Evolutionary conservation across 2,888 invertebrate genomes (phyloP).

Genomic region (Crematogaster levior): DNA sequence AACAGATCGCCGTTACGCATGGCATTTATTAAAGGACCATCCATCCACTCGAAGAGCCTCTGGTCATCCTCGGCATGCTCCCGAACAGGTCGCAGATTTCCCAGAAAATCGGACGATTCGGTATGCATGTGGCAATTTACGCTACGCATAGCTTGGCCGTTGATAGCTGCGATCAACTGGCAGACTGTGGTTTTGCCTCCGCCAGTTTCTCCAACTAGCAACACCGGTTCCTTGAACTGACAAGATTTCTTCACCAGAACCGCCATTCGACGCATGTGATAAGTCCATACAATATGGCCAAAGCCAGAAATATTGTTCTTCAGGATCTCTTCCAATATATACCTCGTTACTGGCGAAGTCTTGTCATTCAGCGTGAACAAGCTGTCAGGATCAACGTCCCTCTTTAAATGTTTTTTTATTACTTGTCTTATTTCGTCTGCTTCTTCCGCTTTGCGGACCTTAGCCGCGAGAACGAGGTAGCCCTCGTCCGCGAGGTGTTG

Average conservation of each 20-base stretch:
- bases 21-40: slow-evolving; percentile 97
- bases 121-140: slow-evolving; percentile 99
- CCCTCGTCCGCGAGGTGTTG: slow-evolving; percentile 99
- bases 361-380: slow-evolving; percentile 90
- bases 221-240: slow-evolving; percentile 96
- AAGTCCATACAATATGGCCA: slow-evolving; percentile 97
- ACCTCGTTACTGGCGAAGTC: slow-evolving; percentile 92
- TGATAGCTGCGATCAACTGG: slow-evolving; percentile 93
- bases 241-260: slow-evolving; percentile 94
- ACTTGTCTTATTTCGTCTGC: slow-evolving; percentile 92
- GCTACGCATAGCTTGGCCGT: slow-evolving; percentile 89
- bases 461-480: slow-evolving; percentile 96
- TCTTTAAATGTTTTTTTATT: slow-evolving; percentile 92
- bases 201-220: slow-evolving; percentile 99
- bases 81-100: slow-evolving; percentile 96
- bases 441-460: slow-evolving; percentile 95
- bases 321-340: slow-evolving; percentile 90
- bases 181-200: slow-evolving; percentile 99
- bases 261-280: slow-evolving; percentile 93
- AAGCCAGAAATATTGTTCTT: slow-evolving; percentile 88
- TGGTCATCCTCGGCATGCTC: slow-evolving; percentile 86
- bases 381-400: slow-evolving; percentile 90
- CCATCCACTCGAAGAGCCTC: slow-evolving; percentile 98
- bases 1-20: slow-evolving; percentile 96
- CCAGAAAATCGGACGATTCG: slow-evolving; percentile 98